Percentiles rank a stretch among this genome's conserved stretches.
Evolutionary conservation across 2,797 vertebrate genomes (phyloP).

Genomic region (Glyptemys insculpta): DNA sequence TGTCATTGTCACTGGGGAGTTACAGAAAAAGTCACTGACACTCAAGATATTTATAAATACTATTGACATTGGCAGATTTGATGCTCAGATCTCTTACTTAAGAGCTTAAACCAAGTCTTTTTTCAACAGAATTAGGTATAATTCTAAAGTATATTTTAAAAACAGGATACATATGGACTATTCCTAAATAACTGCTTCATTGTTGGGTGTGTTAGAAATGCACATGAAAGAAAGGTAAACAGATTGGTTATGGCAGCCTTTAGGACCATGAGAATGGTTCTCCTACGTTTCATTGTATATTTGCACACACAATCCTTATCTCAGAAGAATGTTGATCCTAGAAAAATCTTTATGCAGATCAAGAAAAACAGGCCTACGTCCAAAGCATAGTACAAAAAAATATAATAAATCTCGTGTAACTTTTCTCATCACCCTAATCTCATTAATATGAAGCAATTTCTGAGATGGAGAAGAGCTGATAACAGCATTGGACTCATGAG

Average conservation of each 20-base stretch:
- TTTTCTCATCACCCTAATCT: slow-evolving; percentile 67
- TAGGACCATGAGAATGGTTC: slow-evolving; percentile 42
- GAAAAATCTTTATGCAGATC: slow-evolving; percentile 48
- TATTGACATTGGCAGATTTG: neutral
- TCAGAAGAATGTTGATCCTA: neutral
- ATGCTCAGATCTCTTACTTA: neutral
- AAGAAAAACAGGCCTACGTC: neutral
- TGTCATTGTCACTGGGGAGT: neutral
- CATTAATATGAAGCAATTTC: slow-evolving; percentile 79
- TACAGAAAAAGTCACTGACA: neutral
- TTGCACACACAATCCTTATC: slow-evolving; percentile 7
- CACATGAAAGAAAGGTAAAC: neutral
- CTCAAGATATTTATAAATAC: neutral
- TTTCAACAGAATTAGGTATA: slow-evolving; percentile 10
- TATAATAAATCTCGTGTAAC: slow-evolving; percentile 61
- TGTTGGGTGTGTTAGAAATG: neutral
- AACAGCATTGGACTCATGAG: slow-evolving; percentile 70
- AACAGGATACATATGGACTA: neutral
- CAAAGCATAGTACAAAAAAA: slow-evolving; percentile 11
- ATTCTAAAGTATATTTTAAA: neutral
- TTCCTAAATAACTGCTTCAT: neutral
- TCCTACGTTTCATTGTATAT: neutral
- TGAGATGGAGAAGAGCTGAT: slow-evolving; percentile 67
- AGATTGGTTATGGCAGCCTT: slow-evolving; percentile 13
- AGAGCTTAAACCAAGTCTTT: neutral